A percentile compares a stretch with the other conserved stretches of the same genome.
Evolutionary conservation across 2,113 vertebrate genomes (phyloP).

Genomic region (Myiozetetes cayanensis): DNA sequence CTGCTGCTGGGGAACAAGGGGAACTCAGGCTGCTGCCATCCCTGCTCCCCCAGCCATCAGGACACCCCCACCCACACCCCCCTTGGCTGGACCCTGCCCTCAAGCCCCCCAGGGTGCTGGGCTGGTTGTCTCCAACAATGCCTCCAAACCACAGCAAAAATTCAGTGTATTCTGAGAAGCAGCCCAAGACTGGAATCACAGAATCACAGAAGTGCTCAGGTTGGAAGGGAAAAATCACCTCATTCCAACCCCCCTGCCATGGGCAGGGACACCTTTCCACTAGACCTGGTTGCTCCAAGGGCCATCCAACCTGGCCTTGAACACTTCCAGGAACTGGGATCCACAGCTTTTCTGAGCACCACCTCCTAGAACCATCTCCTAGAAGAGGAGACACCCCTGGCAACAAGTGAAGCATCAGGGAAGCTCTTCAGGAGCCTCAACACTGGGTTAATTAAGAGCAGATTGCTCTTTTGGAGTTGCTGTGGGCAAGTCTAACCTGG

Average conservation of each 20-base stretch:
- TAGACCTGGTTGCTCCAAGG: not conserved
- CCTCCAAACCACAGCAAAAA: not conserved
- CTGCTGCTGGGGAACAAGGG: not conserved
- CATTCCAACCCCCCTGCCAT: not conserved
- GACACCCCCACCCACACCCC: not conserved
- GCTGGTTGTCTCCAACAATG: not conserved
- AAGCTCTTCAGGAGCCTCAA: not conserved
- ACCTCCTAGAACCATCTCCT: not conserved
- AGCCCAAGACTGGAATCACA: not conserved
- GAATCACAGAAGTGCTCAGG: not conserved
- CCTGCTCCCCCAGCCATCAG: not conserved
- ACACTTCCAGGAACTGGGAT: not conserved
- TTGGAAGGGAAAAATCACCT: not conserved
- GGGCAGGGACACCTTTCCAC: not conserved
- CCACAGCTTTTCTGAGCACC: not conserved
- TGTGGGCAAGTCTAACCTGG: not conserved
- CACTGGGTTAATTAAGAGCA: not conserved
- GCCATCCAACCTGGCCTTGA: not conserved
- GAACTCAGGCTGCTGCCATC: too few species aligned
- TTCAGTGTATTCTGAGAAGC: not conserved
- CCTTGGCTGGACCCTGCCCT: fast-evolving
- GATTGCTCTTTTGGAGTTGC: not conserved
- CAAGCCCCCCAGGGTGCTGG: not conserved
- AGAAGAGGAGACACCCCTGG: not conserved
- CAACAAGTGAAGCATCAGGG: not conserved